These are phyloP conservation scores for Semotilus atromaculatus DNA, from an alignment of 2,797 vertebrate species.

Conservation along the genomic window DNA sequence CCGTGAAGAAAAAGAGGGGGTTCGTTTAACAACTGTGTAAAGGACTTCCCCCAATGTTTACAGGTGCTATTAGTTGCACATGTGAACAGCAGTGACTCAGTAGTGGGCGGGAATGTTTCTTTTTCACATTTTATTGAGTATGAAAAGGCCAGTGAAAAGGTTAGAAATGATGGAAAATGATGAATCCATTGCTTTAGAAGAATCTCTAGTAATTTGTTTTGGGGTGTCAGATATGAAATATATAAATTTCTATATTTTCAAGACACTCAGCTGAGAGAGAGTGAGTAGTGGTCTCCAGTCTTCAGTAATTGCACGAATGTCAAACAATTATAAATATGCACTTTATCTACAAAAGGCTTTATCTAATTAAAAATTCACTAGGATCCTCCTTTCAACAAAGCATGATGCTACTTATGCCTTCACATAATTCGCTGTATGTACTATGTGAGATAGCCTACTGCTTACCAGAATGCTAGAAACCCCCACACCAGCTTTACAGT, in stretches of 20 bases:
- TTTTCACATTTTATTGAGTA: constrained; percentile 57
- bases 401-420: neutral
- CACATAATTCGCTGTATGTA: constrained; percentile 14
- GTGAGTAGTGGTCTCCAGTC: neutral
- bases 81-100: constrained; percentile 55
- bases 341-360: neutral
- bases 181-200: constrained; percentile 51
- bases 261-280: neutral
- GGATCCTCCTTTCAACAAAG: neutral
- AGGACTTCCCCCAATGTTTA: constrained; percentile 63
- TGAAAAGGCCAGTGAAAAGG: constrained; percentile 63
- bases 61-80: constrained; percentile 59
- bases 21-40: constrained; percentile 62
- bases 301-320: neutral
- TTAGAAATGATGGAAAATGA: constrained; percentile 56
- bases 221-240: constrained; percentile 8
- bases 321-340: neutral
- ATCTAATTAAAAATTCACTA: neutral
- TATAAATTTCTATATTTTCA: neutral
- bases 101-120: constrained; percentile 55
- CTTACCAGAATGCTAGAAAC: neutral
- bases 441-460: neutral
- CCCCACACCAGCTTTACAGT: neutral
- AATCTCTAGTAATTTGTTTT: constrained; percentile 38
- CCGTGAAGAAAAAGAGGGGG: constrained; percentile 58